Percentiles rank a stretch among this genome's conserved stretches.
These are phyloP conservation scores for Enchytraeus crypticus DNA, from an alignment of 2,888 invertebrate species.

Conservation along the genomic window DNA sequence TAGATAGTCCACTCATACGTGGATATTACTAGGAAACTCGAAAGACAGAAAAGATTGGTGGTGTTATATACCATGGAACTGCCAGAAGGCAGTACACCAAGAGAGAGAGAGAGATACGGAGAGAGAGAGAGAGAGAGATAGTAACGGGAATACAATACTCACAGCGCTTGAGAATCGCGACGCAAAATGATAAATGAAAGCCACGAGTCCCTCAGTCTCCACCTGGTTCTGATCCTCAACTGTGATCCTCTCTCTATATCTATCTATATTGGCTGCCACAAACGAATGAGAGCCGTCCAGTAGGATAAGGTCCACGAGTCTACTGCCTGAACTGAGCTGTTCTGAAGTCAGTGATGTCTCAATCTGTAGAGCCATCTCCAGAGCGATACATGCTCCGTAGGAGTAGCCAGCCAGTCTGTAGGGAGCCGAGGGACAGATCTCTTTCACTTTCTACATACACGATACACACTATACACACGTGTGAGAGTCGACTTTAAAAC, in stretches of 20 bases:
- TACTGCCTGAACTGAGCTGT: conserved; percentile 18
- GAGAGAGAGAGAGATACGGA: too few relatives aligned
- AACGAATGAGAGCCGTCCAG: conserved; percentile 67
- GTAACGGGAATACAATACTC: too few relatives aligned
- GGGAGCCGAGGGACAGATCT: conserved; percentile 69
- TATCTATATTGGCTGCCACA: conserved; percentile 49
- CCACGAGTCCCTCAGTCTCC: conserved; percentile 37
- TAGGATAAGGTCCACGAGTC: conserved; percentile 58
- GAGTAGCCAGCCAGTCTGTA: conserved; percentile 88
- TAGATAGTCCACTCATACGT: too few relatives aligned
- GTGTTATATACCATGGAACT: too few relatives aligned
- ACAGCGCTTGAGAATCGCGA: conserved; percentile 31
- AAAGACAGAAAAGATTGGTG: too few relatives aligned
- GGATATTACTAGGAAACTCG: too few relatives aligned
- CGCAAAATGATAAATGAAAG: conserved; percentile 38
- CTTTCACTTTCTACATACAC: conserved; percentile 59
- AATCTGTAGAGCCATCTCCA: conserved; percentile 83
- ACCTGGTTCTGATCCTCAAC: conserved; percentile 29
- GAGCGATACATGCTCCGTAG: conserved; percentile 85
- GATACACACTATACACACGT: too few relatives aligned
- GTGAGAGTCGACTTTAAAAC: not conserved
- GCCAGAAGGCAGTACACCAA: too few relatives aligned
- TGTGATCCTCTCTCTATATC: conserved; percentile 31
- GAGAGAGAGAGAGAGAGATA: too few relatives aligned
- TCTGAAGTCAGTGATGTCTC: conserved; percentile 15